These are phyloP conservation scores for Cryptus viduatorius DNA, from an alignment of 2,888 invertebrate species.

Conservation along the genomic window DNA sequence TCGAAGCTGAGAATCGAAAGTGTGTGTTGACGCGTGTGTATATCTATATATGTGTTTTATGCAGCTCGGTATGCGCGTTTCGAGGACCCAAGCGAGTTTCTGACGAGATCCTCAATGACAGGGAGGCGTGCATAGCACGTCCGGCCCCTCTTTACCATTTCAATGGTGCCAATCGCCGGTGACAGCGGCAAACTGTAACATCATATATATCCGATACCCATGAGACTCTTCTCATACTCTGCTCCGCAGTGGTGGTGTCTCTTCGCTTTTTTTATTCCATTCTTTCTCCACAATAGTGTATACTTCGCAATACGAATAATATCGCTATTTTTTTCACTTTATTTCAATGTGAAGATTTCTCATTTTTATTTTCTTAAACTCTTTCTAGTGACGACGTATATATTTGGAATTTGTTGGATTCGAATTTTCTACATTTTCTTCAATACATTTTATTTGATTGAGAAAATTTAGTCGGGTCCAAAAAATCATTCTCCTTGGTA, in stretches of 20 bases:
- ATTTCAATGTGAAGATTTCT: conserved; percentile 17
- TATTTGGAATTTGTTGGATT: background rate
- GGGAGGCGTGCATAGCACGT: conserved; percentile 76
- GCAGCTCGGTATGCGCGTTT: conserved; percentile 58
- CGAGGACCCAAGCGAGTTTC: conserved; percentile 50
- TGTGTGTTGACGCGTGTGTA: background rate
- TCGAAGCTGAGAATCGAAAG: conserved; percentile 25
- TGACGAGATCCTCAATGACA: conserved; percentile 75
- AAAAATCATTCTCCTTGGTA: too few species aligned
- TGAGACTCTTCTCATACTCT: conserved; percentile 76
- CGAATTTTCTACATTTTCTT: background rate
- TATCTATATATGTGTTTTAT: conserved; percentile 2
- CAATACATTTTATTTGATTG: too few species aligned
- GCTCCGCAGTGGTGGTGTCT: conserved; percentile 19
- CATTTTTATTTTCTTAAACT: background rate
- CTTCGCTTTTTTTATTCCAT: conserved; percentile 35
- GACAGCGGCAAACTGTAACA: conserved; percentile 78
- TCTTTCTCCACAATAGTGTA: conserved; percentile 18
- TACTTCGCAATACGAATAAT: conserved; percentile 14
- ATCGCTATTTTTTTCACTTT: conserved; percentile 7
- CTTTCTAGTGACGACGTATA: background rate
- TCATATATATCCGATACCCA: conserved; percentile 80
- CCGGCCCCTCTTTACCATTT: conserved; percentile 81
- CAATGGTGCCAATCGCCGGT: conserved; percentile 80
- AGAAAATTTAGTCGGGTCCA: too few species aligned